These are phyloP conservation scores for Tanypteryx hageni DNA, from an alignment of 2,888 invertebrate species.

Conservation along the genomic window DNA sequence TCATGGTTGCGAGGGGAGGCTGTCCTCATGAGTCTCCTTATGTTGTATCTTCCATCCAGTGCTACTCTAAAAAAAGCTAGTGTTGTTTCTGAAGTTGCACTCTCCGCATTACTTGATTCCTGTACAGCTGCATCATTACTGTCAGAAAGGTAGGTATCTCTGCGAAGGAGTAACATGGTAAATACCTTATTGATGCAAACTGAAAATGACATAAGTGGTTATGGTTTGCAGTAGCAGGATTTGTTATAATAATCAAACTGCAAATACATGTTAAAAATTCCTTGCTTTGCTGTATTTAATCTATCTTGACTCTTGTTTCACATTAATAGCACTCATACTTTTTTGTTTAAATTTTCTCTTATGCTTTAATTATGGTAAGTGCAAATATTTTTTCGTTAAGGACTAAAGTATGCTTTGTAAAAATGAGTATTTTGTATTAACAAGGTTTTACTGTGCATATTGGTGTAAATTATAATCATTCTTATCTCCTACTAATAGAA, in stretches of 20 bases:
- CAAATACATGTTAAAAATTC: background rate
- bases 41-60: constrained; percentile 28
- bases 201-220: background rate
- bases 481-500: no score
- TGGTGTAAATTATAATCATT: no score
- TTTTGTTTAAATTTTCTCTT: no score
- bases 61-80: background rate
- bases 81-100: constrained; percentile 20
- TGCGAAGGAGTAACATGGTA: background rate
- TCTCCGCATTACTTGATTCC: constrained; percentile 20
- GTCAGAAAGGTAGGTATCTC: background rate
- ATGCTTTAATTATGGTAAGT: background rate
- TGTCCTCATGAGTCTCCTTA: background rate
- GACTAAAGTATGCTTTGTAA: background rate
- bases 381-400: background rate
- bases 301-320: background rate
- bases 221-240: background rate
- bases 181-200: background rate
- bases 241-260: background rate
- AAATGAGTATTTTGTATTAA: no score
- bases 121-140: constrained; percentile 1
- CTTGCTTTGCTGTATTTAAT: background rate
- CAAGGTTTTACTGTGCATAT: no score
- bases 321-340: background rate
- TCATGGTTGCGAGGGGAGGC: constrained; percentile 53